Percentiles rank a stretch among this genome's conserved stretches.
These are phyloP conservation scores for Papilio glaucus DNA, from an alignment of 1,140 invertebrate species.

Conservation along the genomic window DNA sequence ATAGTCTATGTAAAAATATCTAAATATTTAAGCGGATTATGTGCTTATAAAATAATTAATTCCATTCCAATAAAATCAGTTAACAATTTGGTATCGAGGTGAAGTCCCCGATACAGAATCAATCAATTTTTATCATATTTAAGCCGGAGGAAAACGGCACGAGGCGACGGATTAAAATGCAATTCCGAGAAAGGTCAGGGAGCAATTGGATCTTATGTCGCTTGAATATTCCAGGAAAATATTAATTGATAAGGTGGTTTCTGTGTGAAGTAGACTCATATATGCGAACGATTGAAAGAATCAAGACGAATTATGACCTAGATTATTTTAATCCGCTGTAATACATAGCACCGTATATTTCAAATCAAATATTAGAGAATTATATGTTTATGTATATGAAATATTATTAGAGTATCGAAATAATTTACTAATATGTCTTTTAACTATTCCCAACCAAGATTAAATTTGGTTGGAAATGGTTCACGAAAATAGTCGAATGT, in stretches of 20 bases:
- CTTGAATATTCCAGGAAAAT: background rate
- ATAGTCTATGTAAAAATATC: no score
- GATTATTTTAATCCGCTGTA: no score
- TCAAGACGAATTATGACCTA: no score
- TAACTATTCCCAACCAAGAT: no score
- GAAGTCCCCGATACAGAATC: background rate
- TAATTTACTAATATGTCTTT: no score
- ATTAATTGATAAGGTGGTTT: background rate
- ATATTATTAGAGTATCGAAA: no score
- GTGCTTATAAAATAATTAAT: background rate
- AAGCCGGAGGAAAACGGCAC: conserved; percentile 1
- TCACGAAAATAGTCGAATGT: no score
- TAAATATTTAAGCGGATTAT: background rate
- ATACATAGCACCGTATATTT: no score
- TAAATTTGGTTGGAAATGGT: no score
- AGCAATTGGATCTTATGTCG: conserved; percentile 1
- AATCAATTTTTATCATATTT: conserved; percentile 7
- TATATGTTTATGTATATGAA: no score
- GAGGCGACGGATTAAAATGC: background rate
- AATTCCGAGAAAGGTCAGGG: conserved; percentile 9
- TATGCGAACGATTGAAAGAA: background rate
- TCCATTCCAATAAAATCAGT: conserved; percentile 4
- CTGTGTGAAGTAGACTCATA: no score
- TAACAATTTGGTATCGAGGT: background rate
- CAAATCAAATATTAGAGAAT: no score